phyloP scores from a whole-genome alignment of 2,888 invertebrate genomes.

The Cephus nigrinus region DNA sequence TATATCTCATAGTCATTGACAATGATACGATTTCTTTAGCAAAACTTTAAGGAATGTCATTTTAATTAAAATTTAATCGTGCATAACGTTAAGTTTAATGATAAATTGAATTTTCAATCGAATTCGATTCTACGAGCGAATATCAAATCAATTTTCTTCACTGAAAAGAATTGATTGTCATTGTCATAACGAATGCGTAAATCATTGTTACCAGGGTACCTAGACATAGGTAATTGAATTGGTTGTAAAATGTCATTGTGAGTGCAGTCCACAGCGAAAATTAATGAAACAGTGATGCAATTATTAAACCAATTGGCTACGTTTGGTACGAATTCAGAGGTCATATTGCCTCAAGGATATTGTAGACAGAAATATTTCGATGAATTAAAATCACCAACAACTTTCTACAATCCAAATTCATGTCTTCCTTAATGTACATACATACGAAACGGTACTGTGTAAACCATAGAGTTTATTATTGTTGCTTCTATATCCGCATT shows the following conservation, averaged over 20 bases:
- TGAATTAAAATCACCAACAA: not conserved
- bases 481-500: not conserved
- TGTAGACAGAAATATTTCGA: not conserved
- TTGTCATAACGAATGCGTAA: not conserved
- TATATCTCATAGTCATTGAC: not conserved
- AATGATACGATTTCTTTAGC: not conserved
- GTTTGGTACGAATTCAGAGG: not conserved
- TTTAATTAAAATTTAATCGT: not conserved
- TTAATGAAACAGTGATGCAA: not conserved
- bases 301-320: not conserved
- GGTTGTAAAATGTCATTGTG: constrained; percentile 27
- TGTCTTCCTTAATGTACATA: not conserved
- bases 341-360: not conserved
- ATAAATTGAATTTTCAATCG: not conserved
- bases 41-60: not conserved
- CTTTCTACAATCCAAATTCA: not conserved
- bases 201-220: not conserved
- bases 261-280: constrained; percentile 6
- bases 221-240: constrained; percentile 23
- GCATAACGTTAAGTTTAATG: not conserved
- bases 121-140: not conserved
- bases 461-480: not conserved
- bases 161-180: not conserved
- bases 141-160: not conserved
- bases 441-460: not conserved